phyloP scores from a whole-genome alignment of 2,113 vertebrate genomes.

The Jacana jacana region DNA sequence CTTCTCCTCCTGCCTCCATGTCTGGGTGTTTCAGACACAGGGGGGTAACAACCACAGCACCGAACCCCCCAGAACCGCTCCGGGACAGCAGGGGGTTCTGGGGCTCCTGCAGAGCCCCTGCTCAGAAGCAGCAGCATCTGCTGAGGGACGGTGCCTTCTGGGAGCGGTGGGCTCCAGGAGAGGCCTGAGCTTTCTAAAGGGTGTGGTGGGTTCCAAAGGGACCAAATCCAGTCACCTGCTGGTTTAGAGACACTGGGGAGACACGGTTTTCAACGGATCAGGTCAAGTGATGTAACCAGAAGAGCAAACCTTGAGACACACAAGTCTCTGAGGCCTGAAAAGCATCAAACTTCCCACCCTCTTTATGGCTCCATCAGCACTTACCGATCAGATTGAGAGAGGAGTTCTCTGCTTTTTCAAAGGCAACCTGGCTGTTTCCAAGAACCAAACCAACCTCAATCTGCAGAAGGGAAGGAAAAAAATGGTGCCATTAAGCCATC shows the following conservation, averaged over 20 bases:
- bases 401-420: constrained; percentile 94
- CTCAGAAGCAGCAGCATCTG: background rate
- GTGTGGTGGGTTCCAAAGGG: background rate
- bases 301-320: background rate
- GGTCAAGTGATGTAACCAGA: background rate
- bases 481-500: background rate
- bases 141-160: background rate
- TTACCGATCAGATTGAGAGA: constrained; percentile 90
- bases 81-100: fast-evolving
- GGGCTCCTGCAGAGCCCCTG: background rate
- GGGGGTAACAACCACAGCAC: fast-evolving
- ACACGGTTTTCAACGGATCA: background rate
- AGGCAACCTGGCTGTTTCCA: constrained; percentile 93
- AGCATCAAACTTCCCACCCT: background rate
- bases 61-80: background rate
- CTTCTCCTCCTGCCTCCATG: background rate
- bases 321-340: background rate
- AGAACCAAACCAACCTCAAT: constrained; percentile 89
- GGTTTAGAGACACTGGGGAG: background rate
- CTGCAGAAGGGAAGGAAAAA: constrained; percentile 66
- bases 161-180: background rate
- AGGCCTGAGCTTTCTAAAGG: background rate
- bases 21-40: background rate
- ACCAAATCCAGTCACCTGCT: background rate
- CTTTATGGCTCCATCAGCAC: constrained; percentile 19